Evolutionary conservation across 2,113 vertebrate genomes (phyloP), one percentile per base, ranked within the genome.

Genomic region (Tor tambroides): DNA sequence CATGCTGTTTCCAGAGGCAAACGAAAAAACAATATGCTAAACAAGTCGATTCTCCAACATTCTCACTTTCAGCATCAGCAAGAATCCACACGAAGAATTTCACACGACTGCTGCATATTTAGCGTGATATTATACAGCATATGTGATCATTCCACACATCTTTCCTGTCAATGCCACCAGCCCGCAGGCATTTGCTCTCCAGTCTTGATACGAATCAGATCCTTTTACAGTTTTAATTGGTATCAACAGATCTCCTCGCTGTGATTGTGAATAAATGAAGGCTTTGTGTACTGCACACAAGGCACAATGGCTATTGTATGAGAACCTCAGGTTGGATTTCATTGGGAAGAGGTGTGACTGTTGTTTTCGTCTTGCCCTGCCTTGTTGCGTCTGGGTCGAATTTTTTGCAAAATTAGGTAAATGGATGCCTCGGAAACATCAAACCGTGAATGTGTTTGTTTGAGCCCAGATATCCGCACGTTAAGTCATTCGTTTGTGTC

Each of bases 271-370:
- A 92, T 89, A 93, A 93, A 93, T 91, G 87, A 71, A 56, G 83
- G 90, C 93, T 92, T 94, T 93, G 93, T 95, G 92, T 91, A 91
- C 94, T 94, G 93, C 93, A 12, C 87, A 86, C 65, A 59, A 78
- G 75, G 86, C 84, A 93, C 92, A 92, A 91, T 90, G 90, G 89
- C 91, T 85, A 92, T 94, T 94, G 91, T 94, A 32, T 54, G 12
- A 80, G 35, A 76, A 88, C 63, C 82, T 75, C 75, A 92, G 92
- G 89, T 94, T 92, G 85, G 63, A 91, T 94, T 92, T 93, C 93
- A 89, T 74, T 76, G 78, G 46, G 32, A 46, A 75, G 46, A 87
- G 89, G 86, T 84, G 86, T 89, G 88, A 88, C 65, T 61, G 86
- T 85, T 83, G 43, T 38, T 85, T 75, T 83, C 26, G 80, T 80